These are phyloP conservation scores for Pseudorhombus dupliciocellatus DNA, from an alignment of 2,113 vertebrate genomes.

Conservation along the genomic window DNA sequence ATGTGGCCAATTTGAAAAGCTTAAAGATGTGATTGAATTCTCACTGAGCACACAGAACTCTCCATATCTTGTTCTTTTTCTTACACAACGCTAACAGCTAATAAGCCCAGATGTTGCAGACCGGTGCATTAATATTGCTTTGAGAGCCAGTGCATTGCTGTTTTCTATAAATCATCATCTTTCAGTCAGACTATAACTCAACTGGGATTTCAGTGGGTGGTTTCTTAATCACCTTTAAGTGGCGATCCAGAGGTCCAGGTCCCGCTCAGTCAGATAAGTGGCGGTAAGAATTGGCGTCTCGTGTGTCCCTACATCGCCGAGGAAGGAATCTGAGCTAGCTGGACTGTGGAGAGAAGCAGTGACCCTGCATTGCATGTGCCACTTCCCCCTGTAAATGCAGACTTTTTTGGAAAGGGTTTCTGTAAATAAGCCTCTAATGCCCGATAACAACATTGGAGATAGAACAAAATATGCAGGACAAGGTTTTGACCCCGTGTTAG, in stretches of 20 bases:
- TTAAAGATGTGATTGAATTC: conserved; percentile 8
- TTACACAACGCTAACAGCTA: conserved; percentile 13
- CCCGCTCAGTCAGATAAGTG: conserved; percentile 63
- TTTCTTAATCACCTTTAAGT: conserved; percentile 34
- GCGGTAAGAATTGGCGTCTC: conserved; percentile 30
- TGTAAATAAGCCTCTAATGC: conserved; percentile 67
- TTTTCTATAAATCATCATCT: neutral
- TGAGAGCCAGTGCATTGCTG: neutral
- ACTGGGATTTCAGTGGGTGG: neutral
- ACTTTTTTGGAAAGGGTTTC: conserved; percentile 69
- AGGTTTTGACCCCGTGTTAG: conserved; percentile 51
- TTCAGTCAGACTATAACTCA: neutral
- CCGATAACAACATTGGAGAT: conserved; percentile 67
- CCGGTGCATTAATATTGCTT: neutral
- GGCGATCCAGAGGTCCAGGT: conserved; percentile 38
- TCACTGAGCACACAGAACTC: neutral
- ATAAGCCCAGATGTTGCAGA: neutral
- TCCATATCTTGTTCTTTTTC: neutral
- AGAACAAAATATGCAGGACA: conserved; percentile 65
- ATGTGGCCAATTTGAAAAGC: conserved; percentile 17
- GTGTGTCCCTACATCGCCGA: conserved; percentile 55
- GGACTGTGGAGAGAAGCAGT: conserved; percentile 64
- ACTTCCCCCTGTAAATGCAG: conserved; percentile 72
- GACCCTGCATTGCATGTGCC: conserved; percentile 72
- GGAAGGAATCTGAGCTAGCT: conserved; percentile 65